Percentiles rank a stretch among this genome's conserved stretches.
phyloP scores from a whole-genome alignment of 2,888 invertebrate species.

The Xylophagus ater region DNA sequence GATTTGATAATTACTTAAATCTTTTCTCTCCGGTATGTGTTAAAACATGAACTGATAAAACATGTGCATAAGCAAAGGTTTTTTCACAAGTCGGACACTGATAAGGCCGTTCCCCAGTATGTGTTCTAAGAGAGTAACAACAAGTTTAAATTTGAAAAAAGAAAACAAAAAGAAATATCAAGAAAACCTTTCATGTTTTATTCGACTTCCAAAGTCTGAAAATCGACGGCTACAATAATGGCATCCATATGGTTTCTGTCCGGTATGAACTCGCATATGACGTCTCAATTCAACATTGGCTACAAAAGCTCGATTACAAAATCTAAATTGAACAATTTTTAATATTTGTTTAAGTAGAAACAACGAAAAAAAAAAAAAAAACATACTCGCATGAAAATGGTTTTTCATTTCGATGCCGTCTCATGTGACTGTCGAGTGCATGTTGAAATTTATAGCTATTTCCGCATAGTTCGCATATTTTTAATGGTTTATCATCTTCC shows the following conservation, averaged over 20 bases:
- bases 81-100: constrained; percentile 32
- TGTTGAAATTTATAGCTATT: constrained; percentile 38
- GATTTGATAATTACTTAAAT: constrained; percentile 23
- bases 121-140: constrained; percentile 22
- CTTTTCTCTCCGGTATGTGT: constrained; percentile 38
- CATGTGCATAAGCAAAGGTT: constrained; percentile 36
- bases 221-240: constrained; percentile 35
- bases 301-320: constrained; percentile 37
- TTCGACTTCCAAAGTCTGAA: constrained; percentile 38
- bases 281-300: constrained; percentile 36
- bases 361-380: no score
- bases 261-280: constrained; percentile 39
- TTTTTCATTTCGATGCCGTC: constrained; percentile 35
- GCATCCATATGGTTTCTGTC: constrained; percentile 37
- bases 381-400: constrained; percentile 38
- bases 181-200: constrained; percentile 33
- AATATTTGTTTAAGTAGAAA: no score
- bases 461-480: constrained; percentile 37
- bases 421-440: constrained; percentile 36
- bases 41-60: constrained; percentile 31
- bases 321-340: constrained; percentile 24
- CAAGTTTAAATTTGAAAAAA: not conserved
- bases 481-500: constrained; percentile 23
- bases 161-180: not conserved
- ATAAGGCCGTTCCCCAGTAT: constrained; percentile 37